A percentile compares a stretch with the other conserved stretches of the same genome.
phyloP scores from a whole-genome alignment of 1,140 invertebrate species.

The Nylanderia fulva region DNA sequence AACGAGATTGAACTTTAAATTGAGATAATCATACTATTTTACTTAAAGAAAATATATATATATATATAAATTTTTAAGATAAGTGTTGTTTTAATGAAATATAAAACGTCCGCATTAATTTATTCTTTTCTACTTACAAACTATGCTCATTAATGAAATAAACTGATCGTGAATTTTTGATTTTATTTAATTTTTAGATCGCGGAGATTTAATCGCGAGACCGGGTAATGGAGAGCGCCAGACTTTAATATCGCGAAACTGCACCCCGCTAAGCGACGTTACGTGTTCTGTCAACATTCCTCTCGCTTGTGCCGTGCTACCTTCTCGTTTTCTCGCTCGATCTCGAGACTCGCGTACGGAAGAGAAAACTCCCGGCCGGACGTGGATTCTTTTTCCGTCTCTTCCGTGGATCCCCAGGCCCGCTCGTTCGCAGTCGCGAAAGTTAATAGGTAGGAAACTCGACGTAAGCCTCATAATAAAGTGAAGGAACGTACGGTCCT shows the following conservation, averaged over 20 bases:
- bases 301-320: not conserved
- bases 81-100: not conserved
- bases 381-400: slow-evolving; percentile 39
- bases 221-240: not conserved
- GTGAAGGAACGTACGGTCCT: slow-evolving; percentile 69
- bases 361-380: slow-evolving; percentile 38
- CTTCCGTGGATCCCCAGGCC: not conserved
- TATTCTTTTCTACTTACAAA: not conserved
- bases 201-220: slow-evolving; percentile 4
- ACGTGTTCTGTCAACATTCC: slow-evolving; percentile 13
- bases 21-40: not conserved
- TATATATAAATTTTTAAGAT: too few relatives aligned
- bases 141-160: not conserved
- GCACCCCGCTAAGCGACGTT: slow-evolving; percentile 10
- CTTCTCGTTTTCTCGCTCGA: not conserved
- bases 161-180: not conserved
- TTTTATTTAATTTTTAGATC: not conserved
- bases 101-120: not conserved
- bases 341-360: slow-evolving; percentile 36
- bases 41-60: too few relatives aligned
- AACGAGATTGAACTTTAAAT: not conserved
- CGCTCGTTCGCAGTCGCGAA: slow-evolving; percentile 57
- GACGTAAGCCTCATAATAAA: slow-evolving; percentile 73
- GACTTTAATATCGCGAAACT: slow-evolving; percentile 50
- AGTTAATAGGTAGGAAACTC: slow-evolving; percentile 73